Percentiles rank a stretch among this genome's conserved stretches.
phyloP scores from a whole-genome alignment of 37 sponge, comb jelly and placozoan genomes.

The Mnemiopsis leidyi region DNA sequence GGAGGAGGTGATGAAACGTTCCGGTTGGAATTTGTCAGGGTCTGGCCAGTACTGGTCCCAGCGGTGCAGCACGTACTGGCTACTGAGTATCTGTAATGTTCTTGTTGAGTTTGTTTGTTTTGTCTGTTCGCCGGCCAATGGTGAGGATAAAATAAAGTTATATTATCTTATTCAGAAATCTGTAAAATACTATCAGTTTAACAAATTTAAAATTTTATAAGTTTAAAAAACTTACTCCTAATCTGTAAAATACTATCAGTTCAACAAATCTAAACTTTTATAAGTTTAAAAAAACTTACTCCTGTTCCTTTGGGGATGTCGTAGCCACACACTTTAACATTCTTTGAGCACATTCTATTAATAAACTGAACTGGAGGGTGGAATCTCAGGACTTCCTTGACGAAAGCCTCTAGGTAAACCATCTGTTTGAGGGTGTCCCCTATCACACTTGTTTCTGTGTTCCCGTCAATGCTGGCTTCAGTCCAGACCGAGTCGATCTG shows the following conservation, averaged over 20 bases:
- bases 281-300: background rate
- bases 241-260: too few species aligned
- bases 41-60: slow-evolving; percentile 22
- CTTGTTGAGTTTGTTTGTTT: too few species aligned
- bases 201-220: too few species aligned
- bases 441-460: background rate
- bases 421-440: slow-evolving; percentile 37
- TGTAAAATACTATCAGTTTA: too few species aligned
- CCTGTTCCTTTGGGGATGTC: background rate
- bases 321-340: background rate
- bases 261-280: background rate
- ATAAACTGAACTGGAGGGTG: slow-evolving; percentile 50
- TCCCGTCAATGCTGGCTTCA: background rate
- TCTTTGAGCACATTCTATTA: background rate
- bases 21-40: background rate
- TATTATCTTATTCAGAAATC: too few species aligned
- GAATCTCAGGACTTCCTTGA: slow-evolving; percentile 5
- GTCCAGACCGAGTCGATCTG: slow-evolving; percentile 23
- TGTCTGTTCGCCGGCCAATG: too few species aligned
- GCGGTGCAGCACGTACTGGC: slow-evolving; percentile 33
- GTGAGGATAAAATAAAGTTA: too few species aligned
- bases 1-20: slow-evolving; percentile 10
- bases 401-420: slow-evolving; percentile 7
- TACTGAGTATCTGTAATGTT: background rate
- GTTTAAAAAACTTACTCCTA: too few species aligned